These are phyloP conservation scores for Catharus ustulatus DNA, from an alignment of 2,797 vertebrate genomes.

Conservation along the genomic window DNA sequence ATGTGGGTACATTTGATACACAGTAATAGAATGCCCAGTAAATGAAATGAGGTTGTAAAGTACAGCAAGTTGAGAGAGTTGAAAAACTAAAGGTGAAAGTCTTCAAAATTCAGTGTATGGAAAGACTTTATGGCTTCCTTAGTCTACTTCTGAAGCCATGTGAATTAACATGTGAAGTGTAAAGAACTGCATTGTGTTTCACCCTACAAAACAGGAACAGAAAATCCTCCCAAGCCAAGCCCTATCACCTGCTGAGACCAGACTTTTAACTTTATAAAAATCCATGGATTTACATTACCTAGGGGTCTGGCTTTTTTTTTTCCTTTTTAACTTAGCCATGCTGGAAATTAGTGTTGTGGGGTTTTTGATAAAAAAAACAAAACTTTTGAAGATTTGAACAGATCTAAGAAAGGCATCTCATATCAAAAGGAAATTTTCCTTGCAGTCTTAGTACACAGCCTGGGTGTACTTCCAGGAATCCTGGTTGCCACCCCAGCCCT, in stretches of 20 bases:
- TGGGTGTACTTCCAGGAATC: not conserved
- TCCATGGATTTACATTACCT: not conserved
- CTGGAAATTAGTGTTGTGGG: not conserved
- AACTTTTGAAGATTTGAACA: not conserved
- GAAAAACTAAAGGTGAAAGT: not conserved
- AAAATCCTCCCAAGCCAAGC: not conserved
- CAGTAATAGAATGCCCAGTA: not conserved
- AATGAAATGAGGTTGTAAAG: not conserved
- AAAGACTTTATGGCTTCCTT: not conserved
- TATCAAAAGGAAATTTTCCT: not conserved
- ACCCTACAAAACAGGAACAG: not conserved
- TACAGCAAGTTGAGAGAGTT: not conserved
- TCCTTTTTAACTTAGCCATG: not conserved
- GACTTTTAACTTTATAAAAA: not conserved
- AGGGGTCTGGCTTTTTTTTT: not conserved
- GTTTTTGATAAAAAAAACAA: not conserved
- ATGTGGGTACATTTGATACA: accelerated
- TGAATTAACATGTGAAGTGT: not conserved
- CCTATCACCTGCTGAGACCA: not conserved
- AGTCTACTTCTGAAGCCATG: not conserved
- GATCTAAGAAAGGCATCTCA: not conserved
- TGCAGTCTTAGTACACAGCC: not conserved
- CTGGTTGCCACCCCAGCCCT: not conserved
- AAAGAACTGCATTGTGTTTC: not conserved
- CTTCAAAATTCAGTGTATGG: not conserved